phyloP scores from a whole-genome alignment of 2,888 invertebrate genomes.

The Apeira syringaria region DNA sequence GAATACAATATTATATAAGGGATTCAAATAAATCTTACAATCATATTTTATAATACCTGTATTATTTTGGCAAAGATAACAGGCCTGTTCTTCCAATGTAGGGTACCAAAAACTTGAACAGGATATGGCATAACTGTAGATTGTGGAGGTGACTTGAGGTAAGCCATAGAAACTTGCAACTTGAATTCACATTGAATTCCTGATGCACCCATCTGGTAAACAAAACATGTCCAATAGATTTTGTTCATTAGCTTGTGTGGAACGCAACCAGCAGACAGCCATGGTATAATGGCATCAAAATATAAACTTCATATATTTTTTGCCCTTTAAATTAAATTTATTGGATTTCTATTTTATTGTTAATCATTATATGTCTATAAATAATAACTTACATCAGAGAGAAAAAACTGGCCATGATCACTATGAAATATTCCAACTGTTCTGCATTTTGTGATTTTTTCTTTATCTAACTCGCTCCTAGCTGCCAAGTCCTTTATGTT shows the following conservation, averaged over 20 bases:
- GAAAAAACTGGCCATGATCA: constrained; percentile 50
- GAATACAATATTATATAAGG: no score
- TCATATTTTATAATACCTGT: no score
- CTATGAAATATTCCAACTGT: constrained; percentile 63
- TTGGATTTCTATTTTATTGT: neutral
- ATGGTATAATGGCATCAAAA: no score
- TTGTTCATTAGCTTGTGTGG: no score
- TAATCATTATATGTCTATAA: neutral
- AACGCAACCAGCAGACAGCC: no score
- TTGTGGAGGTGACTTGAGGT: constrained; percentile 42
- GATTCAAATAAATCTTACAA: no score
- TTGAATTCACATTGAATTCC: constrained; percentile 27
- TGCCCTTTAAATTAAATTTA: neutral
- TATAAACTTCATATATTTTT: neutral
- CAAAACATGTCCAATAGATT: no score
- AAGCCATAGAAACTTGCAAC: constrained; percentile 52
- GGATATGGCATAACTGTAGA: constrained; percentile 55
- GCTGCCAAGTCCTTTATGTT: constrained; percentile 41
- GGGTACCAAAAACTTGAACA: constrained; percentile 64
- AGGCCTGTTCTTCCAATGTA: constrained; percentile 59
- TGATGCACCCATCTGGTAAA: constrained; percentile 45
- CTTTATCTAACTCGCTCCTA: constrained; percentile 37
- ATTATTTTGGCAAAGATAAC: constrained; percentile 59
- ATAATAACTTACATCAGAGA: constrained; percentile 53
- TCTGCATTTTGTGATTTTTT: constrained; percentile 49